Evolutionary conservation across 1,140 invertebrate genomes (phyloP).

Genomic region (Lineus longissimus): DNA sequence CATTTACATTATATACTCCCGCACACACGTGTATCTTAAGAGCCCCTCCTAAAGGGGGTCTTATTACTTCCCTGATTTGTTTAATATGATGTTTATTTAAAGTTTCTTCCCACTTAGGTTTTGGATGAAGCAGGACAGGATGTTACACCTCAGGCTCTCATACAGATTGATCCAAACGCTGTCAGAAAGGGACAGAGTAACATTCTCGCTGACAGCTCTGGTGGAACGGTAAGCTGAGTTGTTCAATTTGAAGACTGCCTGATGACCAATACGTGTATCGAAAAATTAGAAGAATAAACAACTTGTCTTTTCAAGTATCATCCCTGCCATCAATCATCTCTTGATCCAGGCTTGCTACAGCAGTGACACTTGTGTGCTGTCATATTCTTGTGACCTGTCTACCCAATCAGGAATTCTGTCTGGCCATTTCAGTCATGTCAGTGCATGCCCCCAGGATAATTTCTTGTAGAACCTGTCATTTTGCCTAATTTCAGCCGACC

Average conservation of each 20-base stretch:
- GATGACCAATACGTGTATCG: not conserved
- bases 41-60: too few species aligned
- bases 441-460: not conserved
- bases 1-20: too few species aligned
- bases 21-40: too few species aligned
- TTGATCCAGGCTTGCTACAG: too few species aligned
- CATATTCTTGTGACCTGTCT: too few species aligned
- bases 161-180: constrained; percentile 29
- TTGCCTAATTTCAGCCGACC: constrained; percentile 42
- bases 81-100: too few species aligned
- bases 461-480: constrained; percentile 8
- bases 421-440: too few species aligned
- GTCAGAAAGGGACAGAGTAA: constrained; percentile 43
- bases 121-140: constrained; percentile 45
- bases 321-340: not conserved
- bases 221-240: constrained; percentile 45
- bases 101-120: constrained; percentile 24
- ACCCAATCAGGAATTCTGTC: too few species aligned
- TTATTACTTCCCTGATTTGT: too few species aligned
- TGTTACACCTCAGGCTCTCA: constrained; percentile 46
- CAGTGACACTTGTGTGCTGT: too few species aligned
- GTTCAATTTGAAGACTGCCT: not conserved
- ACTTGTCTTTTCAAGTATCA: not conserved
- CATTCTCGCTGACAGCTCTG: constrained; percentile 39
- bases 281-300: not conserved